Conservation (phyloP, 2,113 vertebrate genomes). For the Corythoichthys intestinalis region DNA sequence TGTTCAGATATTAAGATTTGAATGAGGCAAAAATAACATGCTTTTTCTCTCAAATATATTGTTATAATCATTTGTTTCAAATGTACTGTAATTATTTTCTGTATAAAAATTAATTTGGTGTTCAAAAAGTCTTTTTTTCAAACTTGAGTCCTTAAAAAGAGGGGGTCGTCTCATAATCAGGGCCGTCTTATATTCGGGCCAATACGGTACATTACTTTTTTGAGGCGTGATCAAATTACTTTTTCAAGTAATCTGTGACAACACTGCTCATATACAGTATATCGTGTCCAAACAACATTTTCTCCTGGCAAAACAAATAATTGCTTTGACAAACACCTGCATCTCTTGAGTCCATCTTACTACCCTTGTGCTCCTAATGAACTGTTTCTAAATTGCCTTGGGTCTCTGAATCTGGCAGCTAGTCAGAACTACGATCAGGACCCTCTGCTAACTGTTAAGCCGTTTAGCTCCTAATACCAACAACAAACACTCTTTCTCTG, state of each 20-base stretch:
- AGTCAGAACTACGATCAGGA: slow-evolving; percentile 59
- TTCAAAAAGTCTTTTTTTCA: no score
- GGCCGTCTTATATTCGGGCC: no score
- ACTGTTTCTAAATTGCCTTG: slow-evolving; percentile 41
- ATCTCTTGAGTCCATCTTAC: slow-evolving; percentile 13
- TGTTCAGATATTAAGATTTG: no score
- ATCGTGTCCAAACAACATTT: not conserved
- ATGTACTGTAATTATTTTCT: no score
- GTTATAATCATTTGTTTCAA: no score
- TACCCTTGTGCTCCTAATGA: slow-evolving; percentile 4
- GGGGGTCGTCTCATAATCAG: no score
- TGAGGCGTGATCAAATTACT: no score
- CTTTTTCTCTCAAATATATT: no score
- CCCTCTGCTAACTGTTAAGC: slow-evolving; percentile 70
- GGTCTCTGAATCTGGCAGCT: slow-evolving; percentile 50
- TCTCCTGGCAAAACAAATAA: not conserved
- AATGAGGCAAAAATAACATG: no score
- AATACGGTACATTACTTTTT: no score
- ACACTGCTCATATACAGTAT: not conserved
- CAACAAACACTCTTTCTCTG: slow-evolving; percentile 71
- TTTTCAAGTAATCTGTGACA: not conserved
- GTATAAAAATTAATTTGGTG: no score
- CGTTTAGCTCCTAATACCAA: slow-evolving; percentile 73
- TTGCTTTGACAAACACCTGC: slow-evolving; percentile 22
- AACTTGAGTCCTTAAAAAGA: no score